Evolutionary conservation across 37 sponge, comb jelly and placozoan species (phyloP).

Genomic region (Corticium candelabrum): DNA sequence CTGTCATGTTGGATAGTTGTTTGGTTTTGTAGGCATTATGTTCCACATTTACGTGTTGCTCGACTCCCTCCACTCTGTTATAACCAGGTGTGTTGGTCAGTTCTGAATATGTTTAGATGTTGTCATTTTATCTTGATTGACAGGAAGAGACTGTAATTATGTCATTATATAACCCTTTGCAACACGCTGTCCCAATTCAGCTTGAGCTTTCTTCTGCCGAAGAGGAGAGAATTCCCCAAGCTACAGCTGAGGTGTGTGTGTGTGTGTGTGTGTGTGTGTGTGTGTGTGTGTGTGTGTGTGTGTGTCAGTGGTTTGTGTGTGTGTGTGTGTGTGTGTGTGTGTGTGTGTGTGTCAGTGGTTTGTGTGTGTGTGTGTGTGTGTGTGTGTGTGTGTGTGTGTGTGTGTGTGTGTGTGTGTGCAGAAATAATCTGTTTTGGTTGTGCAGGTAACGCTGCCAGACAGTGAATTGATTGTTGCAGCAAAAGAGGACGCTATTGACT

Average conservation of each 20-base stretch:
- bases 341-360: not conserved
- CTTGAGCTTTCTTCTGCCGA: not conserved
- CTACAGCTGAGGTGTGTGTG: not conserved
- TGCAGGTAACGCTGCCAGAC: too few relatives aligned
- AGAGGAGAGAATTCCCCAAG: not conserved
- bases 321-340: not conserved
- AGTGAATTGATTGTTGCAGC: not conserved
- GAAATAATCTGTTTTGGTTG: too few relatives aligned
- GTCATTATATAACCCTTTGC: not conserved
- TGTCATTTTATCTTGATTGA: not conserved
- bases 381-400: not conserved
- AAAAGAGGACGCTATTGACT: not conserved
- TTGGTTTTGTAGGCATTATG: not conserved
- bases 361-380: not conserved
- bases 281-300: not conserved
- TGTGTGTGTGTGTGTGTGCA: not conserved
- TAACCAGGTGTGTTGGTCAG: not conserved
- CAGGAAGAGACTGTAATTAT: not conserved
- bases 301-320: not conserved
- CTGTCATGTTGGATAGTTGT: not conserved
- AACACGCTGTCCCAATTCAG: not conserved
- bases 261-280: not conserved
- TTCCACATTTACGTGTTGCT: not conserved
- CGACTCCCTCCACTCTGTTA: not conserved
- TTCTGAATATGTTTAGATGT: not conserved